Conservation (phyloP, 2,888 invertebrate genomes). For the Loripinus fragilis region DNA sequence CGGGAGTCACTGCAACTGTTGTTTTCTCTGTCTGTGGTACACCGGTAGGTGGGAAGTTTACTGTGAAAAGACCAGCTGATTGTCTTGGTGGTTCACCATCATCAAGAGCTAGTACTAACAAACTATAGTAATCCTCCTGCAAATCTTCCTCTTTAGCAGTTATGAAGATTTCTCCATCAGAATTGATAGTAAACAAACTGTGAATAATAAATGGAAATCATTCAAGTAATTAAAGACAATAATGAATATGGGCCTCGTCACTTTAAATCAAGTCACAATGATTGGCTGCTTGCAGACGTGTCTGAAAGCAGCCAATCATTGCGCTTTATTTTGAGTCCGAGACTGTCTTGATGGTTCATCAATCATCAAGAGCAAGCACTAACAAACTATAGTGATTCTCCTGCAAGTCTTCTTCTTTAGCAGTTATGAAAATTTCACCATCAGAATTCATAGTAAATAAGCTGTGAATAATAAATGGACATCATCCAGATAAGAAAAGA, state of each 20-base stretch:
- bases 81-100: slow-evolving; percentile 66
- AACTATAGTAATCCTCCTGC: slow-evolving; percentile 51
- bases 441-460: slow-evolving; percentile 64
- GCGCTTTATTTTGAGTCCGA: too few species aligned
- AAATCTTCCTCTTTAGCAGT: slow-evolving; percentile 53
- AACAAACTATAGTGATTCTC: slow-evolving; percentile 60
- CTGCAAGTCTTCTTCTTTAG: slow-evolving; percentile 48
- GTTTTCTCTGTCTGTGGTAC: slow-evolving; percentile 8
- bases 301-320: too few species aligned
- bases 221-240: too few species aligned
- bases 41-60: slow-evolving; percentile 64
- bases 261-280: too few species aligned
- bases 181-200: slow-evolving; percentile 71
- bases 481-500: too few species aligned
- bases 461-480: too few species aligned
- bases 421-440: slow-evolving; percentile 64
- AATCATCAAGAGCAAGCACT: slow-evolving; percentile 66
- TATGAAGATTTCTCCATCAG: slow-evolving; percentile 63
- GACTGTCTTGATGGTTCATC: slow-evolving; percentile 65
- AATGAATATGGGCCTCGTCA: too few species aligned
- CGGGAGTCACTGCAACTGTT: not conserved
- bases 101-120: slow-evolving; percentile 69
- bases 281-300: too few species aligned
- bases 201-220: too few species aligned
- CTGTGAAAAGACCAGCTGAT: slow-evolving; percentile 58